Evolutionary conservation across 2,888 invertebrate species (phyloP).

Genomic region (Rhagium mordax): DNA sequence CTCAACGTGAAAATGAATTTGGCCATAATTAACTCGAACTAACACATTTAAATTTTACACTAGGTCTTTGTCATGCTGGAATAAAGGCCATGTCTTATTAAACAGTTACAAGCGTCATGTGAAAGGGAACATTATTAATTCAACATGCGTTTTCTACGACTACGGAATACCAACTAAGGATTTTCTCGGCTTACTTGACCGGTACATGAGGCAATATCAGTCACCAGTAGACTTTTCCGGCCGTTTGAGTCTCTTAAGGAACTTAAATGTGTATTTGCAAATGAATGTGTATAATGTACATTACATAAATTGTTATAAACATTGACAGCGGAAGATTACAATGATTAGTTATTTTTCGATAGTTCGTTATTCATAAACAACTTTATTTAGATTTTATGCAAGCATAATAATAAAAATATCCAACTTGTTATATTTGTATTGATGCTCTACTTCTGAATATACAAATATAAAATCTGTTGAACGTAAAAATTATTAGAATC

Average conservation of each 20-base stretch:
- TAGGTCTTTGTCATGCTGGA: conserved; percentile 1
- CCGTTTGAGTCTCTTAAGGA: background rate
- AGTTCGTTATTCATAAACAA: no score
- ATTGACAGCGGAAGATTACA: no score
- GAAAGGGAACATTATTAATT: conserved; percentile 21
- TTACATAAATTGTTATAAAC: no score
- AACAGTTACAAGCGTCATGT: conserved; percentile 19
- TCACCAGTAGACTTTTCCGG: background rate
- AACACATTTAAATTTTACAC: conserved; percentile 17
- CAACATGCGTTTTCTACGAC: conserved; percentile 15
- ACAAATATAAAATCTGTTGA: no score
- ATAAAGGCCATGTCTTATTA: conserved; percentile 22
- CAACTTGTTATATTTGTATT: no score
- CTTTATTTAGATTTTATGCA: no score
- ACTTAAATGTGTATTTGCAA: background rate
- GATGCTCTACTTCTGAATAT: no score
- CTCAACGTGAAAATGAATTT: background rate
- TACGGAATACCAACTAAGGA: conserved; percentile 16
- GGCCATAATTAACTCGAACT: background rate
- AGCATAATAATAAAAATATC: no score
- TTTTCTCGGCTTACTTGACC: conserved; percentile 20
- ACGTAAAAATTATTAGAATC: no score
- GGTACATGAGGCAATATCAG: background rate
- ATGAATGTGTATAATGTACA: no score
- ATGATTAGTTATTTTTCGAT: no score